phyloP scores from a whole-genome alignment of 2,113 vertebrate genomes.

The Microtus montanus region DNA sequence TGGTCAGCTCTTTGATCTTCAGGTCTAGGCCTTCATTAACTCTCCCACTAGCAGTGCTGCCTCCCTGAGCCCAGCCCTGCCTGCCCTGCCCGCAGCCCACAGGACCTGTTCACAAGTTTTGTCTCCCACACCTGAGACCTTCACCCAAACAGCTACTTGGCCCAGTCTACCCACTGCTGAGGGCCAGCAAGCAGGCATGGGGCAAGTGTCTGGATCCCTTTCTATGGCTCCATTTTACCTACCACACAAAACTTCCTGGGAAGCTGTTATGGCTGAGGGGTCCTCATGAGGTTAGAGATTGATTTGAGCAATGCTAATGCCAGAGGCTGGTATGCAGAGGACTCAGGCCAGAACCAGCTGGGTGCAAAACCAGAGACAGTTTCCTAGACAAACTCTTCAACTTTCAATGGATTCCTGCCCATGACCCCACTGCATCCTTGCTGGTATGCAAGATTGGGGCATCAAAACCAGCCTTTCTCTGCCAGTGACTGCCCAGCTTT shows the following conservation, averaged over 20 bases:
- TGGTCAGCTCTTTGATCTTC: conserved; percentile 14
- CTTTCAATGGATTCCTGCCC: neutral
- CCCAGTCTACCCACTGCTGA: neutral
- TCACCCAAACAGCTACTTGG: neutral
- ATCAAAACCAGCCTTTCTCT: neutral
- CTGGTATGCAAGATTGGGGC: neutral
- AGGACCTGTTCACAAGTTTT: neutral
- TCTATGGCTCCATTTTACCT: neutral
- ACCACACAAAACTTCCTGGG: neutral
- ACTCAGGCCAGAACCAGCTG: too few relatives aligned
- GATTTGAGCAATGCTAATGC: neutral
- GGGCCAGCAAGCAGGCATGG: too few relatives aligned
- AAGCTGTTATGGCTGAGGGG: rapidly evolving
- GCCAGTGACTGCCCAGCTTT: neutral
- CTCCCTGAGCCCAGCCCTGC: neutral
- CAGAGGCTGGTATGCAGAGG: neutral
- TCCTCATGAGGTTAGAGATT: neutral
- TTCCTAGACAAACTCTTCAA: neutral
- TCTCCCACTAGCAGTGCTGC: neutral
- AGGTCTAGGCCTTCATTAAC: conserved; percentile 3
- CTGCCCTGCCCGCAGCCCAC: neutral
- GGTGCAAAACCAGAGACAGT: neutral
- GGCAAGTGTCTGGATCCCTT: neutral
- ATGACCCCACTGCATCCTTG: neutral
- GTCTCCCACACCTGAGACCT: neutral